These are phyloP conservation scores for Geotrupes spiniger DNA, from an alignment of 2,888 invertebrate genomes.

Conservation along the genomic window DNA sequence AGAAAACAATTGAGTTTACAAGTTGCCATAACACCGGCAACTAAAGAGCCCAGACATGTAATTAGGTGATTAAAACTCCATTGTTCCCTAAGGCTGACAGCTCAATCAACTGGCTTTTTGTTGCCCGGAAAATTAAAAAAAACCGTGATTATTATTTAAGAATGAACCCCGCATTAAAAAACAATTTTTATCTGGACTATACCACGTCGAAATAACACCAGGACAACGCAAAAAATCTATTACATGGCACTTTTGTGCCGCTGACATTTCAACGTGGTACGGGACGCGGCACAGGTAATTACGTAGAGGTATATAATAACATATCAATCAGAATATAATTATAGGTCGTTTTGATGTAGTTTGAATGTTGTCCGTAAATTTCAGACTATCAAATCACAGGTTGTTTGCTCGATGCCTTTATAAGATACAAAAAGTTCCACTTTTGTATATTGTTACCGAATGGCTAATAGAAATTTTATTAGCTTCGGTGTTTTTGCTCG, in stretches of 20 bases:
- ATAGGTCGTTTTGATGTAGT: constrained; percentile 29
- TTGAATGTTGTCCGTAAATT: constrained; percentile 28
- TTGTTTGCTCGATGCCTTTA: constrained; percentile 24
- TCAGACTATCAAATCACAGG: constrained; percentile 29
- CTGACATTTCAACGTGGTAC: constrained; percentile 20
- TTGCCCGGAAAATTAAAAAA: constrained; percentile 39
- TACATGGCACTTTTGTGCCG: constrained; percentile 14
- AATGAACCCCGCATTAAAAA: constrained; percentile 48
- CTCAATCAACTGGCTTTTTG: constrained; percentile 49
- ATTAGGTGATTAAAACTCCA: constrained; percentile 51
- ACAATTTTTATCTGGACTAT: constrained; percentile 45
- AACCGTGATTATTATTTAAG: constrained; percentile 43
- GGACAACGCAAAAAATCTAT: constrained; percentile 22
- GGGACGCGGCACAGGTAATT: constrained; percentile 37
- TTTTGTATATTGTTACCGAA: constrained; percentile 5
- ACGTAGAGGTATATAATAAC: constrained; percentile 48
- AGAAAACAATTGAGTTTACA: constrained; percentile 36
- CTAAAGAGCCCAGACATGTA: constrained; percentile 47
- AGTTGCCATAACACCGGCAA: constrained; percentile 43
- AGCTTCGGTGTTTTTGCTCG: not conserved
- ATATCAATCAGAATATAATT: constrained; percentile 48
- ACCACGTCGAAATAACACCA: constrained; percentile 32
- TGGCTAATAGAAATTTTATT: constrained; percentile 27
- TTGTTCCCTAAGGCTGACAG: constrained; percentile 50
- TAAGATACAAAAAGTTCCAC: constrained; percentile 16